Conservation (phyloP, 2,113 vertebrate species). For the Galemys pyrenaicus region DNA sequence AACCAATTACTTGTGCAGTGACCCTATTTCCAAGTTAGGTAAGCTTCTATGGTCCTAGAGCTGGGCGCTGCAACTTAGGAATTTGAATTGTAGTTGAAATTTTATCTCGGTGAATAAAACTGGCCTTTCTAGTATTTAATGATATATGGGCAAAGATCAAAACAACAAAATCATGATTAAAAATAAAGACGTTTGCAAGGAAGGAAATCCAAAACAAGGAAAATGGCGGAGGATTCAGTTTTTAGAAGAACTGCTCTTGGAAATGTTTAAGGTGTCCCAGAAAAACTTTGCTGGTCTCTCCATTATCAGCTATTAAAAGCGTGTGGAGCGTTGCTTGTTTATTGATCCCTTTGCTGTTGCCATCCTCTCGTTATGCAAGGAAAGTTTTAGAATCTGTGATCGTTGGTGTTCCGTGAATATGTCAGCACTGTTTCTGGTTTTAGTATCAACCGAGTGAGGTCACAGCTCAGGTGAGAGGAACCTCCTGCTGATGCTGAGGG, state of each 20-base stretch:
- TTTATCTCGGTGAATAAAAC: background rate
- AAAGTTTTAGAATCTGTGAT: background rate
- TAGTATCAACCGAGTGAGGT: rapidly evolving
- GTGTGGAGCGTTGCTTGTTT: background rate
- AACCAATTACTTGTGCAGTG: background rate
- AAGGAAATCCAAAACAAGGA: background rate
- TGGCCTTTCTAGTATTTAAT: background rate
- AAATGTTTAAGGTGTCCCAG: background rate
- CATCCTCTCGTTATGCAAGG: background rate
- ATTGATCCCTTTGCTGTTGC: background rate
- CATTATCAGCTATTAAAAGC: background rate
- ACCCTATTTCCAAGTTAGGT: background rate
- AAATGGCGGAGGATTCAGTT: background rate
- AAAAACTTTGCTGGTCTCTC: background rate
- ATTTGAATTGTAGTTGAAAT: background rate
- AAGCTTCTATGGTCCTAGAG: background rate
- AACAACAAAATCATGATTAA: background rate
- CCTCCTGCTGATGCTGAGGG: background rate
- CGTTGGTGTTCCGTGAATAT: rapidly evolving
- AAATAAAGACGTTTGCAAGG: background rate
- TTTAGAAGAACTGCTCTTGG: constrained; percentile 26
- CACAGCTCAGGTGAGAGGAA: background rate
- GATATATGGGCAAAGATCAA: background rate
- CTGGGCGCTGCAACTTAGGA: background rate
- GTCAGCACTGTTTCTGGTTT: too few relatives aligned